A percentile compares a stretch with the other conserved stretches of the same genome.
phyloP scores from a whole-genome alignment of 1,140 invertebrate genomes.

The Myzus persicae region DNA sequence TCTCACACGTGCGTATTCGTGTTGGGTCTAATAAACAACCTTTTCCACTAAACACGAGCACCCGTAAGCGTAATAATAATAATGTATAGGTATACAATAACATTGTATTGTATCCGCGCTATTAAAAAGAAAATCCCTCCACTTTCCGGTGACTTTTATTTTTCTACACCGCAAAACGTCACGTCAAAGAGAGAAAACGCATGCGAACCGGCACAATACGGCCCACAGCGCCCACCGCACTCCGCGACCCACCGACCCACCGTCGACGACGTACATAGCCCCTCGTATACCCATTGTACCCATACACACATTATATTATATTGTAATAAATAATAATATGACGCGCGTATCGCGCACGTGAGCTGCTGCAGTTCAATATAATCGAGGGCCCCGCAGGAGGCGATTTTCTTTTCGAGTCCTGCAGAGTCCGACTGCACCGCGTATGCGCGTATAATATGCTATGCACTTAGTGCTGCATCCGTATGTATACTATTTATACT shows the following conservation, averaged over 20 bases:
- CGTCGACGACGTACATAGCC: not conserved
- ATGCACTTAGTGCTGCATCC: too few relatives aligned
- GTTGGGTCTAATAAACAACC: not conserved
- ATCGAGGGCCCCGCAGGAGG: not conserved
- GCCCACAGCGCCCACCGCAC: not conserved
- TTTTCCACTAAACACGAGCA: not conserved
- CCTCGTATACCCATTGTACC: not conserved
- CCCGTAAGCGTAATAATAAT: not conserved
- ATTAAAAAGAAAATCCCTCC: not conserved
- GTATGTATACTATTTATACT: too few relatives aligned
- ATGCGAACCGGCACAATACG: not conserved
- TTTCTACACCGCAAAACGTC: not conserved
- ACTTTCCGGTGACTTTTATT: constrained; percentile 24
- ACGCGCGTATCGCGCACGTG: not conserved
- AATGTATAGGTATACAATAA: not conserved
- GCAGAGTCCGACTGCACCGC: not conserved
- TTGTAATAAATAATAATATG: not conserved
- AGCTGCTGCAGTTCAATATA: not conserved
- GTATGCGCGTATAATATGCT: too few relatives aligned
- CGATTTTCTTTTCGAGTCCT: not conserved
- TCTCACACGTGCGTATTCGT: not conserved
- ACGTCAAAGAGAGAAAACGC: not conserved
- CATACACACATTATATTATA: not conserved
- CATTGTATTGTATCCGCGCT: not conserved
- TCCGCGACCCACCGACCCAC: not conserved